These are phyloP conservation scores for Pharmacophagus antenor DNA, from an alignment of 2,888 invertebrate genomes.

Conservation along the genomic window DNA sequence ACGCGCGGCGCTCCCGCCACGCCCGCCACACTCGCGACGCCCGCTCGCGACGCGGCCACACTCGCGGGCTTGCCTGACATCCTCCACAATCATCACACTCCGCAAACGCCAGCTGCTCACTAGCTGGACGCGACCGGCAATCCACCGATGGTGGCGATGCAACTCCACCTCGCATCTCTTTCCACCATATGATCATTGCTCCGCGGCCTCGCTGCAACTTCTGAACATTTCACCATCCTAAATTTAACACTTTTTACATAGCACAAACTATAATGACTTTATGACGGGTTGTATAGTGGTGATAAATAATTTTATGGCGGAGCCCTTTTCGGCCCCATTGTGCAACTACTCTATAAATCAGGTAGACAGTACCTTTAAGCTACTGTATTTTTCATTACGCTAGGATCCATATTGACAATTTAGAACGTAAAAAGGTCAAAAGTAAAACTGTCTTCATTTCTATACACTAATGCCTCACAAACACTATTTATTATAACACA, in stretches of 20 bases:
- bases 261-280: conserved; percentile 62
- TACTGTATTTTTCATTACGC: conserved; percentile 49
- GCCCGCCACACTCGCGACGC: conserved; percentile 72
- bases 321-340: conserved; percentile 74
- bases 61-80: conserved; percentile 90
- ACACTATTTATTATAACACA: conserved; percentile 40
- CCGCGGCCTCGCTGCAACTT: conserved; percentile 52
- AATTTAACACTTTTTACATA: conserved; percentile 53
- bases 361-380: conserved; percentile 51
- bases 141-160: conserved; percentile 50
- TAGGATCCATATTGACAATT: conserved; percentile 62
- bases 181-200: conserved; percentile 66
- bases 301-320: conserved; percentile 71
- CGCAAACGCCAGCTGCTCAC: conserved; percentile 67
- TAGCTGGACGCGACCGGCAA: conserved; percentile 65
- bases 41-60: conserved; percentile 80
- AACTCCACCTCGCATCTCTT: conserved; percentile 68
- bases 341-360: conserved; percentile 63
- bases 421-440: conserved; percentile 66
- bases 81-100: conserved; percentile 87
- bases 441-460: conserved; percentile 60
- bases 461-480: conserved; percentile 45
- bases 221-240: conserved; percentile 67
- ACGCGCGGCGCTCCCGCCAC: conserved; percentile 75
- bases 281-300: conserved; percentile 56